A percentile compares a stretch with the other conserved stretches of the same genome.
These are phyloP conservation scores for Drosophila mulleri DNA, from an alignment of 2,888 invertebrate genomes.

Conservation along the genomic window DNA sequence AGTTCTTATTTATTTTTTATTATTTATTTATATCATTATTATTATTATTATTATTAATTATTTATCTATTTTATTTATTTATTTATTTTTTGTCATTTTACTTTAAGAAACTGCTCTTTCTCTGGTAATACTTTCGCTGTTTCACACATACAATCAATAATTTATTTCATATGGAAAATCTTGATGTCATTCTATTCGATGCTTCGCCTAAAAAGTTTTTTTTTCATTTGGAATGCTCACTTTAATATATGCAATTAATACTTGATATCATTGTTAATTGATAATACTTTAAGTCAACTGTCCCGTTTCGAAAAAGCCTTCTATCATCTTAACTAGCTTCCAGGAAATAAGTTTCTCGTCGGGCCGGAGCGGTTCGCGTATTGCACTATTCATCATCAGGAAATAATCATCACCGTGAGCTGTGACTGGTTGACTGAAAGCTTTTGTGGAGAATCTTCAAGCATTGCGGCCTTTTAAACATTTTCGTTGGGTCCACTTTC, in stretches of 20 bases:
- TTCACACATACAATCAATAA: too few relatives aligned
- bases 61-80: too few relatives aligned
- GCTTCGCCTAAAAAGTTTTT: background rate
- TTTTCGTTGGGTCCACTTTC: background rate
- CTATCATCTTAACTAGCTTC: slow-evolving; percentile 74
- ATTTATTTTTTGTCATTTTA: too few relatives aligned
- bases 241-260: background rate
- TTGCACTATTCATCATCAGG: slow-evolving; percentile 58
- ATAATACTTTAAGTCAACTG: background rate
- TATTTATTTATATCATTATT: too few relatives aligned
- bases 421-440: slow-evolving; percentile 24
- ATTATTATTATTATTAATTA: too few relatives aligned
- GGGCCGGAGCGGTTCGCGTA: slow-evolving; percentile 22
- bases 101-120: too few relatives aligned
- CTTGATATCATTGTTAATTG: background rate
- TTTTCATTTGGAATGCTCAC: background rate
- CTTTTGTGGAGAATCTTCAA: background rate
- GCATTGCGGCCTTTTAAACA: background rate
- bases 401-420: slow-evolving; percentile 77
- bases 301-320: slow-evolving; percentile 56
- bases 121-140: too few relatives aligned
- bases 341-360: slow-evolving; percentile 59
- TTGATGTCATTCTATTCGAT: background rate
- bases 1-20: too few relatives aligned
- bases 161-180: too few relatives aligned